Conservation (phyloP, 2,888 invertebrate genomes). For the Alsophila aescularia region DNA sequence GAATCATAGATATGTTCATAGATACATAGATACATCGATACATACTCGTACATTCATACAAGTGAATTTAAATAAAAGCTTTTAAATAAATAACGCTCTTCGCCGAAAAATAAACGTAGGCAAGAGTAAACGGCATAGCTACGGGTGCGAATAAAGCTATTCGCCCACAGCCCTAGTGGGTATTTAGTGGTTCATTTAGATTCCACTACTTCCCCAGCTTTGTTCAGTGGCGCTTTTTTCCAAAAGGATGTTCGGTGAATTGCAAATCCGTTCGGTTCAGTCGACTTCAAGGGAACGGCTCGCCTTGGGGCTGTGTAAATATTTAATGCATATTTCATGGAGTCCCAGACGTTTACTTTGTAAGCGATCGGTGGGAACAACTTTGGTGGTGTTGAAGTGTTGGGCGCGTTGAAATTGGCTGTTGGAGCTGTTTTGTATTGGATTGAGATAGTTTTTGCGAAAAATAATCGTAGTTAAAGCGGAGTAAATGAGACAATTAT, state of each 20-base stretch:
- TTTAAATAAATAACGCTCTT: background rate
- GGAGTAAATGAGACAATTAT: too few species aligned
- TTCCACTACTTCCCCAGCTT: constrained; percentile 62
- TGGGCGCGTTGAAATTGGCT: constrained; percentile 27
- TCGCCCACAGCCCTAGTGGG: constrained; percentile 41
- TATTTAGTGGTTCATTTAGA: constrained; percentile 73
- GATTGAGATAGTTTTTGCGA: background rate
- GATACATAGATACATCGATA: too few species aligned
- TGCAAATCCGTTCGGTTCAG: constrained; percentile 79
- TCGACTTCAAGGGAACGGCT: constrained; percentile 75
- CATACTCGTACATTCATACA: too few species aligned
- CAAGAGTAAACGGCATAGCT: background rate
- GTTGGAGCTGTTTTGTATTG: background rate
- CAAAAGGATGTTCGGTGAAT: constrained; percentile 78
- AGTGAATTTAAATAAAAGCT: too few species aligned
- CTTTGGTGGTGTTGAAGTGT: constrained; percentile 54
- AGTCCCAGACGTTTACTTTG: constrained; percentile 71
- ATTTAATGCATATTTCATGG: constrained; percentile 83
- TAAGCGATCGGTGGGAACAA: constrained; percentile 72
- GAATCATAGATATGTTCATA: background rate
- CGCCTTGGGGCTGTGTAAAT: constrained; percentile 74
- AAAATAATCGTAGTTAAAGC: background rate
- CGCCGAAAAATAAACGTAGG: background rate
- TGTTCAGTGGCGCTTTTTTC: constrained; percentile 72
- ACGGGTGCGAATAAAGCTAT: constrained; percentile 22